Conservation (phyloP, 2,888 invertebrate genomes). For the Buathra laborator region DNA sequence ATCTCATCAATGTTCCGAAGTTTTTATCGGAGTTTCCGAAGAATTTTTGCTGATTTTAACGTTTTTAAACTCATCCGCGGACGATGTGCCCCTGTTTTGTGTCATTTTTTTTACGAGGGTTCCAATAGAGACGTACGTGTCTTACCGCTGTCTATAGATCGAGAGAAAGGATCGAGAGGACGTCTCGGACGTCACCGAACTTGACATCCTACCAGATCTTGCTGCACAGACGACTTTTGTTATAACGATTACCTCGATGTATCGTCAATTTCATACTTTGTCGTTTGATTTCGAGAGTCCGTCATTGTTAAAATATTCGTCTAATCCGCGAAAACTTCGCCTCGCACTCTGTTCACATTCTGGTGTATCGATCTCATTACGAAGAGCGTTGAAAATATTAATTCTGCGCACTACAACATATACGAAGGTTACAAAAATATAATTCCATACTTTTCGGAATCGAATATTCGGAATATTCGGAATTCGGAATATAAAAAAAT, state of each 20-base stretch:
- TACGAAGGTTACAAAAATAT: conserved; percentile 20
- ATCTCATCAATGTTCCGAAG: no score
- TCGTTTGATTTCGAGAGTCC: neutral
- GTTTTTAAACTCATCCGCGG: no score
- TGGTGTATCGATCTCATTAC: neutral
- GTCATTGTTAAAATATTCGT: neutral
- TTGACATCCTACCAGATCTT: neutral
- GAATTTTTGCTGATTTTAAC: no score
- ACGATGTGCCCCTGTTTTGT: no score
- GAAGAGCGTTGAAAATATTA: neutral
- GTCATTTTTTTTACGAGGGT: conserved; percentile 58
- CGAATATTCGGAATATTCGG: no score
- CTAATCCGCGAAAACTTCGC: neutral
- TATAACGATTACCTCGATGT: conserved; percentile 10
- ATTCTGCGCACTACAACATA: neutral
- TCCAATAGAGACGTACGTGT: conserved; percentile 57
- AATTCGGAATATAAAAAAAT: no score
- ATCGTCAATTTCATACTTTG: neutral
- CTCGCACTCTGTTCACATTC: neutral
- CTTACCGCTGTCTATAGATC: neutral
- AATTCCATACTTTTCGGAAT: conserved; percentile 20
- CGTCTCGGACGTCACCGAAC: neutral
- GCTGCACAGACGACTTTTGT: neutral
- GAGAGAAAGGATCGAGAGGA: conserved; percentile 2
- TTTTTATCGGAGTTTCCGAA: no score